Evolutionary conservation across 2,113 vertebrate species (phyloP).

Genomic region (Boulengeromyrus knoepffleri): DNA sequence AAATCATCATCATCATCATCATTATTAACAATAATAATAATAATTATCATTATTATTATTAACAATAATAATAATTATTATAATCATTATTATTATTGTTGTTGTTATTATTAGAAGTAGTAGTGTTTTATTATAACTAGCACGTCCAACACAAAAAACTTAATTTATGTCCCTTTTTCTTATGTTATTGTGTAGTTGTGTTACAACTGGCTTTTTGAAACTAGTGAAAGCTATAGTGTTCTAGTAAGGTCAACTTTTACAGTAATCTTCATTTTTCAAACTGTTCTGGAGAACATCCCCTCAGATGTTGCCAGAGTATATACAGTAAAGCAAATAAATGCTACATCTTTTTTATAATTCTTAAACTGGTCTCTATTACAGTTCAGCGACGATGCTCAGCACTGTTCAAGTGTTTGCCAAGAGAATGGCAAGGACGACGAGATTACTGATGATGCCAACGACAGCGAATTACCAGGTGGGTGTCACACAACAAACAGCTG

Average conservation of each 20-base stretch:
- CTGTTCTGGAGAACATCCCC: not conserved
- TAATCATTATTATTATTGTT: no score
- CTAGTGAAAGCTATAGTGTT: not conserved
- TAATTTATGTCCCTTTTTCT: not conserved
- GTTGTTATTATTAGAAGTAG: not conserved
- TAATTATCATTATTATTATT: no score
- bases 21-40: no score
- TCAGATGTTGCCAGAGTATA: not conserved
- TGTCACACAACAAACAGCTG: not conserved
- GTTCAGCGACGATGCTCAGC: conserved; percentile 67
- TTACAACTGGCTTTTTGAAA: not conserved
- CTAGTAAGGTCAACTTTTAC: not conserved
- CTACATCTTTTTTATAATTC: not conserved
- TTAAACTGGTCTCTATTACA: conserved; percentile 36
- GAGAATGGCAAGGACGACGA: conserved; percentile 24
- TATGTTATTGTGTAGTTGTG: not conserved
- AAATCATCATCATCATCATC: not conserved
- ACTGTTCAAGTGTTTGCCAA: conserved; percentile 41
- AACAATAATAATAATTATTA: not conserved
- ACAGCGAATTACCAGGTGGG: conserved; percentile 61
- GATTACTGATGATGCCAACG: conserved; percentile 27
- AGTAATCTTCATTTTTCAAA: not conserved
- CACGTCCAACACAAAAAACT: not conserved
- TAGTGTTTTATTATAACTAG: not conserved
- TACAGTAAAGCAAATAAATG: not conserved